Base-by-base conservation (phyloP, 2,888 invertebrate genomes). In the Macrosoma leucophasiata region DNA sequence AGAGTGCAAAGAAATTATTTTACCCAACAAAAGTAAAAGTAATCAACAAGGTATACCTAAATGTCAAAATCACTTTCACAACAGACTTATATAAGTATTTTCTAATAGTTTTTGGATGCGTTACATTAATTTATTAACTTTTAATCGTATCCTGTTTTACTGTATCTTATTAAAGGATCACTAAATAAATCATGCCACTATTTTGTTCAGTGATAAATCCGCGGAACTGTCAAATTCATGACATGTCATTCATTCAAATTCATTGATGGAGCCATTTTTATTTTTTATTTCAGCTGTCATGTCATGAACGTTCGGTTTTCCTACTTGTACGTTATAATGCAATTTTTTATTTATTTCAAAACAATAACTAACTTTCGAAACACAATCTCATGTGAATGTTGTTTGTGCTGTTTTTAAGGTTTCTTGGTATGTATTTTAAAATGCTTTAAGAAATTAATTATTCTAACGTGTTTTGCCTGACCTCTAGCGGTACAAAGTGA, bases 1-100 rank as follows among this genome's bases (percentile, higher is more conserved):
- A 17, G 17, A 17, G 17, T 13, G 19, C 29, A 29, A 34, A 34
- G 29, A 28, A 34, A 29, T 34, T 29, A 17, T 30, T 41, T 41
- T 37, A 36, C 29, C 33, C 43, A 34, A 47, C 37, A 63, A 60
- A 60, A 68, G 70, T 65, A 70, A 74, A 70, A 70, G 67, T 70
- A 58, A 55, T 59, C 55, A 55, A 57, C 60, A 57, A 53, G 51
- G 61, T 59, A 58, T 65, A 70, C 69, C 56, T 57, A 59, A 55
- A 57, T 48, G 62, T 66, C 66, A 62, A 54, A 58, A 53, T 51
- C 45, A 54, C 46, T 49, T 50, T 52, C 47, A 47, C 44, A 48
- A 46, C 35, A 34, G 28, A 46, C 45, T 53, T 55, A 52, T 50
- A 48, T 53, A 53, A 52, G 47, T 42, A 46, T 44, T 43, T 40